phyloP scores from a whole-genome alignment of 1,140 invertebrate genomes.

The Phenacoccus solenopsis region DNA sequence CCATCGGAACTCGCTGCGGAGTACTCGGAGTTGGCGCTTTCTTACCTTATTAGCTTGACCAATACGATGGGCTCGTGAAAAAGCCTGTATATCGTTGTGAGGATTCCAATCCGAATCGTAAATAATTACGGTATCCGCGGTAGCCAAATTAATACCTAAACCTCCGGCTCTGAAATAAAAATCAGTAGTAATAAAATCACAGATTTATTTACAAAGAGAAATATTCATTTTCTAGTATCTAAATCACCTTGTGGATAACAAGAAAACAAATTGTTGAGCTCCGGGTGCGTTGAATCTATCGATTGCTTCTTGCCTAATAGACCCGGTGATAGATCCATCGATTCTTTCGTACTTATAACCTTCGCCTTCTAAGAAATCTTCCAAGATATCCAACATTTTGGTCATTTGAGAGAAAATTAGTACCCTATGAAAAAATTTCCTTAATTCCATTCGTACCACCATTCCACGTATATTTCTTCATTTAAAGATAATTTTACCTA shows the following conservation, averaged over 20 bases:
- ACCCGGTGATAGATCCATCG: slow-evolving; percentile 95
- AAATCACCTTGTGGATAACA: slow-evolving; percentile 69
- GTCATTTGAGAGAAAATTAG: slow-evolving; percentile 99
- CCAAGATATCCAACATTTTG: slow-evolving; percentile 97
- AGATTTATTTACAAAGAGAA: neutral
- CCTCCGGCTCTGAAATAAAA: slow-evolving; percentile 67
- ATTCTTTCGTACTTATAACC: slow-evolving; percentile 98
- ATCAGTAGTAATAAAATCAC: neutral
- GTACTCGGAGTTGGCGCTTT: too few species aligned
- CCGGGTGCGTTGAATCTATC: slow-evolving; percentile 52
- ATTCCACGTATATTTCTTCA: neutral
- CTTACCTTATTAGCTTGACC: slow-evolving; percentile 87
- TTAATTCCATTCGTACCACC: neutral
- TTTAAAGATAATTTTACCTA: slow-evolving; percentile 33
- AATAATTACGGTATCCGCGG: slow-evolving; percentile 98
- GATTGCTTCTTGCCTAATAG: slow-evolving; percentile 92
- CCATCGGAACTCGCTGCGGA: too few species aligned
- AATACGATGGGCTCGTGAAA: slow-evolving; percentile 96
- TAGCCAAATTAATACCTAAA: slow-evolving; percentile 97
- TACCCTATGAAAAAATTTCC: slow-evolving; percentile 46
- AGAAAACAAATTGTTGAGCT: slow-evolving; percentile 92
- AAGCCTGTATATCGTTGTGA: slow-evolving; percentile 99
- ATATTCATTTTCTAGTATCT: neutral
- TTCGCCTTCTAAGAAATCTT: slow-evolving; percentile 95
- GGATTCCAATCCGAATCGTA: slow-evolving; percentile 99